Base-by-base conservation (phyloP, 2,113 vertebrate species). In the Laterallus jamaicensis region DNA sequence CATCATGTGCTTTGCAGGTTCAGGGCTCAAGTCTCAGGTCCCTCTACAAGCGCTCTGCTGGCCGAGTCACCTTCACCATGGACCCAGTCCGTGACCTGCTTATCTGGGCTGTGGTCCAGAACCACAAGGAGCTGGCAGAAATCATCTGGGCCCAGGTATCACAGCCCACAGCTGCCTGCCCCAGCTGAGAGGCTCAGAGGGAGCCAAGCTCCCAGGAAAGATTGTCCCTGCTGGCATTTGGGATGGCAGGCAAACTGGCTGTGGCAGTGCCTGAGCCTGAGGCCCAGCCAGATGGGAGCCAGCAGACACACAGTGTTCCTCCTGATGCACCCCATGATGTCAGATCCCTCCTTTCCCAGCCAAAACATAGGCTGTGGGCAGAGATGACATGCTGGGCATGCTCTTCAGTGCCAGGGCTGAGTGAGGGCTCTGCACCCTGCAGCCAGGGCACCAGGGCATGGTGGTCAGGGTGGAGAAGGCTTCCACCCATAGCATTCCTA, bases 51-150 rank as follows among this genome's bases (percentile, higher is more conserved):
- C 95, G 91, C 35, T 95, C 98, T 3, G 32, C 96, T 0, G 81
- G 89, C 58, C 95, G 96, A 2, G 67, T 67, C 28, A 64, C 95
- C 79, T 98, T 98, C 95, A 98, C 98, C 68, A 95, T 95, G 86
- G 98, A 99, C 71, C 98, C 98, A 0, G 91, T 97, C 25, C 98
- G 98, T 0, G 99, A 99, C 89, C 98, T 99, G 42, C 99, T 99
- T 86, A 98, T 99, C 58, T 99, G 99, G 99, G 98, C 99, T 25
- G 74, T 99, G 1, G 92, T 99, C n/a, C 99, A 99, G 98, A 99
- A 98, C 96, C 98, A 97, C 54, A 98, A 73, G 93, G 98, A 99
- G 79, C 95, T 99, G 97, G 98, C 99, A 21, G 98, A 98, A 44
- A 99, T 99, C 70, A 98, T 98, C 88, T 99, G 99, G 99, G 97